These are phyloP conservation scores for Penaeus chinensis DNA, from an alignment of 1,140 invertebrate genomes.

Conservation along the genomic window DNA sequence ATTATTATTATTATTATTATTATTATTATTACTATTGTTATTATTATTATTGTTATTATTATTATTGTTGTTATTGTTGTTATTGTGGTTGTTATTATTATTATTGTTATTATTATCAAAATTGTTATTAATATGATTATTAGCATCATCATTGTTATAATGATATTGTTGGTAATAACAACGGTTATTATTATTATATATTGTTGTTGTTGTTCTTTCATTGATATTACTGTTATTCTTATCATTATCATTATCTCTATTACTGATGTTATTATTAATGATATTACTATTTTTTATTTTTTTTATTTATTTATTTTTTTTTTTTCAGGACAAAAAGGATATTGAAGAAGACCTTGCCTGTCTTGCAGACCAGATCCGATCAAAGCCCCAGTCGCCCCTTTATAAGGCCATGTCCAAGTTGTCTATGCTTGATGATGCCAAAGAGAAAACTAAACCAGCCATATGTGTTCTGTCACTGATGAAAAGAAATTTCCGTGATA, in stretches of 20 bases:
- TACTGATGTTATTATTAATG: neutral
- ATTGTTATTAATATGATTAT: too few species aligned
- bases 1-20: too few species aligned
- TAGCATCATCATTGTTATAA: too few species aligned
- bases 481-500: conserved; percentile 51
- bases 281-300: neutral
- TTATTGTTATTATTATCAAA: too few species aligned
- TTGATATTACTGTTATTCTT: neutral
- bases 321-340: conserved; percentile 47
- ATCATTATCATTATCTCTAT: neutral
- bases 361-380: conserved; percentile 31
- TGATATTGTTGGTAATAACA: too few species aligned
- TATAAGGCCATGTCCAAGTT: conserved; percentile 47
- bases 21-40: too few species aligned
- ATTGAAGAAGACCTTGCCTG: conserved; percentile 39
- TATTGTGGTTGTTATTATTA: too few species aligned
- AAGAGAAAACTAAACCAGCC: conserved; percentile 23
- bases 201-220: too few species aligned
- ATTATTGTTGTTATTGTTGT: too few species aligned
- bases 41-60: too few species aligned
- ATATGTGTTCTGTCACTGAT: conserved; percentile 54
- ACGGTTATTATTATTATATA: too few species aligned
- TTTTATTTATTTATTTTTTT: neutral
- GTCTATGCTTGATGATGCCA: conserved; percentile 33
- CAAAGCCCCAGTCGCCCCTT: conserved; percentile 52